Base-by-base conservation (phyloP, 2,797 vertebrate species). In the Mus spretus region DNA sequence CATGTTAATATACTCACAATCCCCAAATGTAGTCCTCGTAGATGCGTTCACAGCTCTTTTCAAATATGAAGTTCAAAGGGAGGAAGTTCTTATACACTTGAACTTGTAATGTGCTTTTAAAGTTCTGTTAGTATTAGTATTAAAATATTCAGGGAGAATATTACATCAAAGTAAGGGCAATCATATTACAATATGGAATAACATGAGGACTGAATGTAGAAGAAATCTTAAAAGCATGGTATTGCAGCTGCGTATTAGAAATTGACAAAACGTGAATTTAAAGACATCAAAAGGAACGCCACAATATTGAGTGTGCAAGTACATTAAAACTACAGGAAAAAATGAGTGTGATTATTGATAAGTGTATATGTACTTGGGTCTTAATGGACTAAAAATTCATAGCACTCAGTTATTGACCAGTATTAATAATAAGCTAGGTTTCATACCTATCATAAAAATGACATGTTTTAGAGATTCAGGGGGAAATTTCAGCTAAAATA, bases 71-170 rank as follows among this genome's bases (percentile, higher is more conserved):
- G 55, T 96, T 97, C 92, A 97, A 94, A 96, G 87, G 78, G 24
- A 83, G 40, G 50, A 91, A 24, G 15, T 91, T 81, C 65, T 96
- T 87, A 94, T 11, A 90, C 94, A 53, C 63, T 95, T 92, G 74
- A 89, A 95, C 53, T 80, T 83, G 57, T 91, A 87, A 93, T 0
- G 34, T n/a, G 59, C 47, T 20, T 91, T 97, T 84, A 86, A 96
- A 57, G 3, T 91, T 96, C 59, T 95, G 61, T 92, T 95, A 96
- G 82, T 94, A 93, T 92, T 95, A 96, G 82, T 94, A 93, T 91
- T 93, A 94, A 97, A 96, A 94, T 96, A 94, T 95, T 95, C 95
- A 89, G 40, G 63, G 24, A 85, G 96, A 93, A 89, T 96, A 67
- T 61, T 86, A 93, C 65, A 92, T 96, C 90, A 96, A 95, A 97